A percentile compares a stretch with the other conserved stretches of the same genome.
Conservation (phyloP, 1,140 invertebrate species). For the Carposina sasakii region DNA sequence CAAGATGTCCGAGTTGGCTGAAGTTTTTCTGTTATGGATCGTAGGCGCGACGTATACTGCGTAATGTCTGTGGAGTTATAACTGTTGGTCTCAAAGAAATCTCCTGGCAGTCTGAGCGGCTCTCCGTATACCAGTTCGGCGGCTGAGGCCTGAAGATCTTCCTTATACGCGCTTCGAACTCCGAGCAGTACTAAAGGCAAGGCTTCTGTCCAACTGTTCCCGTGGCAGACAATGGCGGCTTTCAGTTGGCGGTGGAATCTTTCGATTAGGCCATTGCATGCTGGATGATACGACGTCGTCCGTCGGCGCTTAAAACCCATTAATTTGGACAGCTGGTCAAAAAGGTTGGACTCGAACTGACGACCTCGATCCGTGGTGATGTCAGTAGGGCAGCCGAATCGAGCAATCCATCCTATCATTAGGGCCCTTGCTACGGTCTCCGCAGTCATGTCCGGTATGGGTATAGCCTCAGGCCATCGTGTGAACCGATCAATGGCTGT, state of each 20-base stretch:
- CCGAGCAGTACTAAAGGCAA: constrained; percentile 55
- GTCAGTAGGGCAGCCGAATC: constrained; percentile 4
- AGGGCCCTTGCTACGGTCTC: neutral
- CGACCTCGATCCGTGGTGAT: constrained; percentile 6
- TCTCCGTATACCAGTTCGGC: constrained; percentile 19
- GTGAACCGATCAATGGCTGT: neutral
- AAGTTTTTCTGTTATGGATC: constrained; percentile 14
- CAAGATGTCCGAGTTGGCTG: constrained; percentile 15
- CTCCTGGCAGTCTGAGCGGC: constrained; percentile 23
- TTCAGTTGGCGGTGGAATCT: constrained; percentile 50
- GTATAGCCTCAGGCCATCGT: neutral
- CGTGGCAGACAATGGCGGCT: constrained; percentile 34
- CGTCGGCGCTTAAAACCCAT: constrained; percentile 10
- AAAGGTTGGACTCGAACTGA: constrained; percentile 7
- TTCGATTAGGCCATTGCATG: constrained; percentile 53
- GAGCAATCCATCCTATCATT: neutral
- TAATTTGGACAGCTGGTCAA: constrained; percentile 10
- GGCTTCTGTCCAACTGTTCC: constrained; percentile 31
- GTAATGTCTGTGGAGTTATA: constrained; percentile 9
- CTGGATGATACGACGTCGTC: constrained; percentile 52
- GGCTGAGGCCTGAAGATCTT: constrained; percentile 32
- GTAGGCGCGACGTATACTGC: constrained; percentile 17
- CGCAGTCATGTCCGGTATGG: neutral
- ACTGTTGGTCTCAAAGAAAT: constrained; percentile 28
- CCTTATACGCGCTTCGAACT: constrained; percentile 31